phyloP scores from a whole-genome alignment of 2,113 vertebrate genomes.

The Speoplatyrhinus poulsoni region DNA sequence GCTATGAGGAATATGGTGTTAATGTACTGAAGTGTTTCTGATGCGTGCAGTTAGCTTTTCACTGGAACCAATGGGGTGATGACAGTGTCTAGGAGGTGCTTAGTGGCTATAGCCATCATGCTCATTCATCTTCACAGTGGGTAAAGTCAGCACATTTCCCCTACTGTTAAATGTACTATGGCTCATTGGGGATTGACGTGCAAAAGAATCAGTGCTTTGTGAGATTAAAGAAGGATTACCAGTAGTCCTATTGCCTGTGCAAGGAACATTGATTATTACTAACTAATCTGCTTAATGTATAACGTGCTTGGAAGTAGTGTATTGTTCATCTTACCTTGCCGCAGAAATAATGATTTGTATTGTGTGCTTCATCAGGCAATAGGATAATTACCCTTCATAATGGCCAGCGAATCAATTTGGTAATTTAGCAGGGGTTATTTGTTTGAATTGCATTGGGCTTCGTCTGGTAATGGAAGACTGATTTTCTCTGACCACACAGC shows the following conservation, averaged over 20 bases:
- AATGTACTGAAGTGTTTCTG: constrained; percentile 15
- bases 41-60: constrained; percentile 57
- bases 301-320: constrained; percentile 51
- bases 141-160: constrained; percentile 73
- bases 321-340: constrained; percentile 51
- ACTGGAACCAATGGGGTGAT: constrained; percentile 49
- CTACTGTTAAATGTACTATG: constrained; percentile 62
- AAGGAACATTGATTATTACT: constrained; percentile 53
- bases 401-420: constrained; percentile 38
- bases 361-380: constrained; percentile 46
- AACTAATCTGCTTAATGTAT: constrained; percentile 51
- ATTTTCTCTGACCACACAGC: constrained; percentile 38
- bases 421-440: constrained; percentile 38
- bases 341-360: constrained; percentile 41
- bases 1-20: neutral
- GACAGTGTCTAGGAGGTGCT: constrained; percentile 50
- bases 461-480: constrained; percentile 29
- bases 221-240: constrained; percentile 44
- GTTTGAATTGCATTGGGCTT: constrained; percentile 34
- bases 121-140: constrained; percentile 75
- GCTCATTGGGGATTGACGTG: constrained; percentile 65
- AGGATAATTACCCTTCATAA: constrained; percentile 49
- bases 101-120: constrained; percentile 40
- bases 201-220: constrained; percentile 50
- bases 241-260: constrained; percentile 52